Evolutionary conservation across 1,140 invertebrate genomes (phyloP).

Genomic region (Wasmannia auropunctata): DNA sequence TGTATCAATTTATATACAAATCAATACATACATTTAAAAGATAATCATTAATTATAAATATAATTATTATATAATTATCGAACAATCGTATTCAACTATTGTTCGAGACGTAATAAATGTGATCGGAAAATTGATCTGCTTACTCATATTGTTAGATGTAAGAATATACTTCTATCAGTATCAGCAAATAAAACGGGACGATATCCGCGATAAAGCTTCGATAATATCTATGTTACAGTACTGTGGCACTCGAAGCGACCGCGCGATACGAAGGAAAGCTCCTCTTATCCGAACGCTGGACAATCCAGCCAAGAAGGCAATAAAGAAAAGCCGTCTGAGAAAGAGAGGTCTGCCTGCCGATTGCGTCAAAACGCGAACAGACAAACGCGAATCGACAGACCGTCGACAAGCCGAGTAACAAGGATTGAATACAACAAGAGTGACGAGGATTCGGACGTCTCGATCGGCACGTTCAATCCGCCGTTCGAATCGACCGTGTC

Average conservation of each 20-base stretch:
- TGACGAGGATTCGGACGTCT: too few species aligned
- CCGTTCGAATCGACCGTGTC: neutral
- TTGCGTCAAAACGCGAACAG: neutral
- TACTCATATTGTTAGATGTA: slow-evolving; percentile 11
- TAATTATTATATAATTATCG: too few species aligned
- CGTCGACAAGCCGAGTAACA: neutral
- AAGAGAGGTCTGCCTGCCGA: neutral
- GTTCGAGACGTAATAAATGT: neutral
- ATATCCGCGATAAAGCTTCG: neutral
- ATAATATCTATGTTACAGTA: slow-evolving; percentile 56
- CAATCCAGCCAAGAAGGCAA: neutral
- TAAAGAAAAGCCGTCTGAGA: neutral
- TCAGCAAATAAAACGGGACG: neutral
- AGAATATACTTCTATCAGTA: neutral
- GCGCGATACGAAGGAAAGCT: slow-evolving; percentile 10
- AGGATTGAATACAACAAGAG: too few species aligned
- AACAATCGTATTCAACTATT: neutral
- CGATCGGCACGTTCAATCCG: too few species aligned
- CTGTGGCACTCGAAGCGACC: neutral
- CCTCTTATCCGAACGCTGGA: neutral
- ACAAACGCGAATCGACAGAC: too few species aligned
- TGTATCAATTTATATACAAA: neutral
- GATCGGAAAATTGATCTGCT: neutral
- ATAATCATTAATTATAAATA: too few species aligned
- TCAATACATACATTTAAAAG: too few species aligned